phyloP scores from a whole-genome alignment of 2,113 vertebrate species.

The Barnardius zonarius region DNA sequence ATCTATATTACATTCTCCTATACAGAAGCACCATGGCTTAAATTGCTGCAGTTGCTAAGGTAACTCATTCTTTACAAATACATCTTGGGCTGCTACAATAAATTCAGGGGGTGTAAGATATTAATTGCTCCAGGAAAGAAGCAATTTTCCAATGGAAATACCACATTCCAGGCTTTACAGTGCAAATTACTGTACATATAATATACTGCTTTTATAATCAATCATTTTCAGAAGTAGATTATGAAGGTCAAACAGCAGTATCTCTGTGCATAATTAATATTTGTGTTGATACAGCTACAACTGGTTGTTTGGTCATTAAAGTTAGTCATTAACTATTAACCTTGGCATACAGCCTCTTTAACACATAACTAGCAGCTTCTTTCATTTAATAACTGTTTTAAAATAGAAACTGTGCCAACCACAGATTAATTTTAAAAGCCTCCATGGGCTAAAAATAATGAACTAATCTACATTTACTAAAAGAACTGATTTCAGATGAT shows the following conservation, averaged over 20 bases:
- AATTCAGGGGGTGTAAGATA: background rate
- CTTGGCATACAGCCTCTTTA: background rate
- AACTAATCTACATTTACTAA: slow-evolving; percentile 15
- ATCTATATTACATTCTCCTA: background rate
- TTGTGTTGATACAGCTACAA: background rate
- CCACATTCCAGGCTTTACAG: background rate
- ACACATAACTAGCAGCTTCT: background rate
- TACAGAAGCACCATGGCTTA: accelerated
- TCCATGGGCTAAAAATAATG: slow-evolving; percentile 47
- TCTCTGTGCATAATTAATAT: background rate
- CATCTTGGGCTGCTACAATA: background rate
- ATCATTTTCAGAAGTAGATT: background rate
- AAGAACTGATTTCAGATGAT: background rate
- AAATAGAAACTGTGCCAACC: slow-evolving; percentile 64
- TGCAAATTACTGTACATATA: background rate
- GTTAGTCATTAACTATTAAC: slow-evolving; percentile 6
- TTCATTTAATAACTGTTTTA: background rate
- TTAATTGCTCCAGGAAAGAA: background rate
- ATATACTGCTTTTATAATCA: background rate
- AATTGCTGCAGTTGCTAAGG: background rate
- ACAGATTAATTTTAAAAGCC: slow-evolving; percentile 39
- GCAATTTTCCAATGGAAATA: background rate
- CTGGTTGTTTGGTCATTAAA: background rate
- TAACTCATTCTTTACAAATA: background rate
- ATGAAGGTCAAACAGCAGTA: background rate